A percentile compares a stretch with the other conserved stretches of the same genome.
Evolutionary conservation across 2,797 vertebrate species (phyloP).

Genomic region (Hemitrygon akajei): DNA sequence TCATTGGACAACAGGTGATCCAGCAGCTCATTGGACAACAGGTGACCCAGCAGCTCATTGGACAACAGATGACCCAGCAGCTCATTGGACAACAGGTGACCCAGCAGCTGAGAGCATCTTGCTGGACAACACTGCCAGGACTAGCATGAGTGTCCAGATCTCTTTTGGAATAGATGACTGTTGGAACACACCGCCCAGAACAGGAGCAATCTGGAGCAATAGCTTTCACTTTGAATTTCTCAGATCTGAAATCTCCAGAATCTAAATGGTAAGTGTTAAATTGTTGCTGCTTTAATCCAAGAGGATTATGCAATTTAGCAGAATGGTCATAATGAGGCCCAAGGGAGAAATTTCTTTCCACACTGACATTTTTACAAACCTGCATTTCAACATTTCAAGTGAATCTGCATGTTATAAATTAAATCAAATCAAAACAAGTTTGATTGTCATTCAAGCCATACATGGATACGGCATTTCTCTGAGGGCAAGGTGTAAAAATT

Average conservation of each 20-base stretch:
- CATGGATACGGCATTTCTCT: too few relatives aligned
- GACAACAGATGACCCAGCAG: too few relatives aligned
- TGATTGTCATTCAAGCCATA: too few relatives aligned
- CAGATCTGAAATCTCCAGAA: not conserved
- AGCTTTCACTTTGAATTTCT: not conserved
- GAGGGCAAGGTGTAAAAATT: too few relatives aligned
- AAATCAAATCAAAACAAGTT: too few relatives aligned
- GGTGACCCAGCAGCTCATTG: too few relatives aligned
- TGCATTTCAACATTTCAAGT: not conserved
- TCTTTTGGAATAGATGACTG: not conserved
- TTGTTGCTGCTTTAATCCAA: not conserved
- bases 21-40: too few relatives aligned
- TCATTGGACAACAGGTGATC: too few relatives aligned
- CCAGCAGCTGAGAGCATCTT: too few relatives aligned
- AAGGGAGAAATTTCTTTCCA: not conserved
- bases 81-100: too few relatives aligned
- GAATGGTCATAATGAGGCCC: not conserved
- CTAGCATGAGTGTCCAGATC: not conserved
- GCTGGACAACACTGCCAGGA: too few relatives aligned
- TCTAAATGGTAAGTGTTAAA: not conserved
- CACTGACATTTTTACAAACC: not conserved
- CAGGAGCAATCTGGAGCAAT: not conserved
- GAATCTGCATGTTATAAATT: not conserved
- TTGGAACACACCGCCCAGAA: too few relatives aligned
- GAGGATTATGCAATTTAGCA: not conserved